phyloP scores from a whole-genome alignment of 2,113 vertebrate genomes.

The Lepisosteus osseus region DNA sequence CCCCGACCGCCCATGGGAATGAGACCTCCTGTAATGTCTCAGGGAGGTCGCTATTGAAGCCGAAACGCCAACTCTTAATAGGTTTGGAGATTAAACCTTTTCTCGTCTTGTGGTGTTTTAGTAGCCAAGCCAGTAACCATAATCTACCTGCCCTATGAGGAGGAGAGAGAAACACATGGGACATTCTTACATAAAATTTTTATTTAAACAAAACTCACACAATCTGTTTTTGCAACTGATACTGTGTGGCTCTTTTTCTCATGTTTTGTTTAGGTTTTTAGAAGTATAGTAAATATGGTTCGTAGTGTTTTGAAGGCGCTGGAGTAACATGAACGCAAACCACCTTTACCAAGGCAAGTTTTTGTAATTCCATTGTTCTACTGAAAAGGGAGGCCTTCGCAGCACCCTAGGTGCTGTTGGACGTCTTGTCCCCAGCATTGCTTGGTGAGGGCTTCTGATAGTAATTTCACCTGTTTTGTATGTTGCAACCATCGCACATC shows the following conservation, averaged over 20 bases:
- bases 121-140: constrained; percentile 77
- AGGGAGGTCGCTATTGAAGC: constrained; percentile 96
- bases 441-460: constrained; percentile 94
- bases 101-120: constrained; percentile 87
- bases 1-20: constrained; percentile 92
- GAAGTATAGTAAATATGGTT: constrained; percentile 98
- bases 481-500: constrained; percentile 80
- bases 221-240: constrained; percentile 86
- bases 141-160: constrained; percentile 82
- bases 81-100: constrained; percentile 98
- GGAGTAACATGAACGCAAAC: constrained; percentile 93
- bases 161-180: constrained; percentile 77
- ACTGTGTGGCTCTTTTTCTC: constrained; percentile 90
- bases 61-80: constrained; percentile 78
- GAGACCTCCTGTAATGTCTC: constrained; percentile 98
- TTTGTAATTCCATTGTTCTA: constrained; percentile 83
- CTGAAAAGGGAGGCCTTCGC: constrained; percentile 88
- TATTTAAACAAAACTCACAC: constrained; percentile 78
- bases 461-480: constrained; percentile 57
- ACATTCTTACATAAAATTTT: constrained; percentile 76
- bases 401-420: constrained; percentile 95
- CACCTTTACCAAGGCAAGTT: constrained; percentile 95
- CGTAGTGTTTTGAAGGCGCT: constrained; percentile 97
- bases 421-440: constrained; percentile 93
- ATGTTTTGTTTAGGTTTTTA: constrained; percentile 98